Evolutionary conservation across 92 coral and sea anemone species (phyloP), one percentile per base, ranked within the genome.

Genomic region (Porites lobata): DNA sequence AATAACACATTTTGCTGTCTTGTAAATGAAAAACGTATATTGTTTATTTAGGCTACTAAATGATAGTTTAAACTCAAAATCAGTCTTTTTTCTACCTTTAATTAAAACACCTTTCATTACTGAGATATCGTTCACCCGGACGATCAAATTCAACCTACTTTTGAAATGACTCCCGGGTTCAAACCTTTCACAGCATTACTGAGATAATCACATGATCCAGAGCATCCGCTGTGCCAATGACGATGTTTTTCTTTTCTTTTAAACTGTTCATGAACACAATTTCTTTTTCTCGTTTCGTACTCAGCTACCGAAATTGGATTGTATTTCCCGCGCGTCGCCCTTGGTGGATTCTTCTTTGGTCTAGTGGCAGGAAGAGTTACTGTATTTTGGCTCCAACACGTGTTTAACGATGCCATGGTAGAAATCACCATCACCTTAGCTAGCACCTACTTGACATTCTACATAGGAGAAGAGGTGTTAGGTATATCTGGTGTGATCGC

Each of bases 371-470:
- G 99, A 65, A 94, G 96, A 88, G 94, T 97, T 21, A 96, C 98
- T 6, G 99, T 97, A n/a, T 97, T 97, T 74, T 97, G 99, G 99
- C 94, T 97, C 15, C 99, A 97, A 79, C 99, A 93, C 53, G 99
- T 97, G 77, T 97, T 97, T 65, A 97, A 97, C 72, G 99, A 97
- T 80, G 99, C 99, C 80, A 74, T 97, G 91, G 99, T 97, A 2
- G 99, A 97, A 81, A 97, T 97, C 63, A 97, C 98, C 82, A 97
- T 97, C 65, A 97, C 99, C 1, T 91, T 97, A 50, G 99, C 98
- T 51, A 94, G 98, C 24, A 96, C 99, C 21, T 97, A 97, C 87
- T 91, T 97, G 59, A 95, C 99, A 17, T 97, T 95, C 85, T 97
- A 97, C 93, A 85, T 97, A 29, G 99, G 99, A 11, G 99, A 97